phyloP scores from a whole-genome alignment of 1,140 invertebrate genomes.

The Ridgeia piscesae region DNA sequence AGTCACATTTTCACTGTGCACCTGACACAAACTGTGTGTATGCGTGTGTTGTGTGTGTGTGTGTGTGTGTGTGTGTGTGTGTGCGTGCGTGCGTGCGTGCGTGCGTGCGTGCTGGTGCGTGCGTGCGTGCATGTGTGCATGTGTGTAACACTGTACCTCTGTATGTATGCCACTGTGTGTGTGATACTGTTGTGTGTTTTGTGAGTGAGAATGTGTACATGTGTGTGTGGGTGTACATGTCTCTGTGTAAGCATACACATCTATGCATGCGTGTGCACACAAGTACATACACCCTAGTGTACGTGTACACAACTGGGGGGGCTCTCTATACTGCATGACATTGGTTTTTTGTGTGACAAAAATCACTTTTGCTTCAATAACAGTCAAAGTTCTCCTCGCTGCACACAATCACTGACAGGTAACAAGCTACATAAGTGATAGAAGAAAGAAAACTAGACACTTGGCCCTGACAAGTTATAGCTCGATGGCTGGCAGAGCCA shows the following conservation, averaged over 20 bases:
- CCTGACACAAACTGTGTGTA: too few species aligned
- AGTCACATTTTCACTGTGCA: too few species aligned
- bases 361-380: neutral
- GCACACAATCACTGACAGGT: neutral
- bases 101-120: too few species aligned
- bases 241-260: neutral
- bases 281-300: too few species aligned
- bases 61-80: neutral
- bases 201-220: neutral
- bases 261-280: neutral
- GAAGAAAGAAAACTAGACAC: neutral
- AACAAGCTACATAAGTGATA: neutral
- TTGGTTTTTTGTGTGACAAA: neutral
- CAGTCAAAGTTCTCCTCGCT: neutral
- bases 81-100: neutral
- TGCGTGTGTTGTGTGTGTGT: neutral
- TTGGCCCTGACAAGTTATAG: neutral
- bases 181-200: too few species aligned
- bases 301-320: too few species aligned
- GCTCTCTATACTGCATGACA: too few species aligned
- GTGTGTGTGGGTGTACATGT: neutral
- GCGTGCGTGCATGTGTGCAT: too few species aligned
- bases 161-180: too few species aligned
- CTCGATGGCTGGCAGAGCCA: neutral
- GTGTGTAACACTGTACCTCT: too few species aligned